A percentile compares a stretch with the other conserved stretches of the same genome.
Conservation (phyloP, 1,140 invertebrate genomes). For the Ptiloglossa arizonensis region DNA sequence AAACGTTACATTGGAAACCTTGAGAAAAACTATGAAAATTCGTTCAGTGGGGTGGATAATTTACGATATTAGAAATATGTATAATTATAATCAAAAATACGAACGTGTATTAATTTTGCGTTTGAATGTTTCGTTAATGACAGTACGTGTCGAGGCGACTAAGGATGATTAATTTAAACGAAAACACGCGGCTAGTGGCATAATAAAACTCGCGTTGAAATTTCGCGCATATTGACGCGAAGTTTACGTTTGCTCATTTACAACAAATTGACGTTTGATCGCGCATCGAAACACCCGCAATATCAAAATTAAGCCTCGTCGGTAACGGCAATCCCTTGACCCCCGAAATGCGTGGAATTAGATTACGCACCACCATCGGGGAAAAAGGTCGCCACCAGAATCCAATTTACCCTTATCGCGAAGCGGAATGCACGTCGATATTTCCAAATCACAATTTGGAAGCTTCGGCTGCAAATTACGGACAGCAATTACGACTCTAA, state of each 20-base stretch:
- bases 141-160: neutral
- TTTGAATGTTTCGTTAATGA: no score
- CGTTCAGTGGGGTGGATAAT: no score
- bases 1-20: no score
- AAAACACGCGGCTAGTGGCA: no score
- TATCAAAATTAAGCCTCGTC: constrained; percentile 22
- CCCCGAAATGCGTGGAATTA: constrained; percentile 15
- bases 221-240: neutral
- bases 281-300: neutral
- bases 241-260: neutral
- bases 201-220: neutral
- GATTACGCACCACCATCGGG: constrained; percentile 27
- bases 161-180: no score
- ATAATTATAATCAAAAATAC: no score
- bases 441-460: constrained; percentile 43
- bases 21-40: no score
- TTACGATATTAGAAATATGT: no score
- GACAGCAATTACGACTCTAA: constrained; percentile 24
- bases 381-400: constrained; percentile 28
- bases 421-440: constrained; percentile 1
- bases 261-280: constrained; percentile 3
- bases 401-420: constrained; percentile 35
- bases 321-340: neutral
- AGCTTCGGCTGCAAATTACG: constrained; percentile 20
- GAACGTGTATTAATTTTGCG: no score